Evolutionary conservation across 2,888 invertebrate genomes (phyloP).

Genomic region (Conchocele bisecta): DNA sequence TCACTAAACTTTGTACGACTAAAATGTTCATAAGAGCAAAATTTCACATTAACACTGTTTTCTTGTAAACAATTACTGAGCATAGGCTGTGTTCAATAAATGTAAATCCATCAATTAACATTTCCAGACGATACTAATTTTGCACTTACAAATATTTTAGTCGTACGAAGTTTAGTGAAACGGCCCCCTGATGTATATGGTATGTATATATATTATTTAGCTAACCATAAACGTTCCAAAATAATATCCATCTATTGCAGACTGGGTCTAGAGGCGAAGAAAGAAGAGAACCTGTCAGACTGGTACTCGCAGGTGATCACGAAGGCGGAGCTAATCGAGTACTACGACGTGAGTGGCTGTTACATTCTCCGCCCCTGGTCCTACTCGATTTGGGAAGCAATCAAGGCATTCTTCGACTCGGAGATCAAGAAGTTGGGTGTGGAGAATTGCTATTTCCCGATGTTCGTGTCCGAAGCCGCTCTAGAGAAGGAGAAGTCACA

Average conservation of each 20-base stretch:
- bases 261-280: conserved; percentile 95
- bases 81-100: no score
- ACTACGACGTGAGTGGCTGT: conserved; percentile 99
- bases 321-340: conserved; percentile 98
- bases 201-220: no score
- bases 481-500: conserved; percentile 98
- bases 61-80: no score
- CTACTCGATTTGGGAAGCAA: conserved; percentile 96
- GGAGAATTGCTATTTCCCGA: conserved; percentile 98
- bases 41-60: no score
- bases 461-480: conserved; percentile 96
- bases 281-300: conserved; percentile 95
- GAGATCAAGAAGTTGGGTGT: conserved; percentile 96
- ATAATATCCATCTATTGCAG: conserved; percentile 62
- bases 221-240: no score
- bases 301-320: conserved; percentile 97
- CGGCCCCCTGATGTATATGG: no score
- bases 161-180: no score
- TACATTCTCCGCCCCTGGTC: conserved; percentile 99
- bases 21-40: no score
- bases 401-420: conserved; percentile 92
- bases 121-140: no score
- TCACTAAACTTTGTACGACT: no score
- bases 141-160: no score
- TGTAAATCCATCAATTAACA: no score